Evolutionary conservation across 2,797 vertebrate genomes (phyloP), one percentile per base, ranked within the genome.

Genomic region (Gila robusta): DNA sequence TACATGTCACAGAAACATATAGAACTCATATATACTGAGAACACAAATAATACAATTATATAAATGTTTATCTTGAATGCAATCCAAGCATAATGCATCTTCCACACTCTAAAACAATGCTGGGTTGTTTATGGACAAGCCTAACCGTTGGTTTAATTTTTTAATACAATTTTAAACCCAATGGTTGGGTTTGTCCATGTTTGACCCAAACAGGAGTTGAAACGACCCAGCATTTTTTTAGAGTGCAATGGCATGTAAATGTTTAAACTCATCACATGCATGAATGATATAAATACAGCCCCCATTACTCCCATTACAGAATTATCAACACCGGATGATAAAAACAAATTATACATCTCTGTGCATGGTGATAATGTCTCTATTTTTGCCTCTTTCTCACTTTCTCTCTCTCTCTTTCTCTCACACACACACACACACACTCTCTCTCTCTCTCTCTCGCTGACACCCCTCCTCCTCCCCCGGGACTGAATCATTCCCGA

Each of bases 401-500:
- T 79, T 16, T 83, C 81, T 77, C 72, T 78, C 64, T 69, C 79
- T 78, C 37, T 59, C 54, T 23, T 66, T 76, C 41, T 41, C 41
- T 41, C 41, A 70, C 80, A 70, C 85, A 52, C 5, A 37, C 37
- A 5, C 37, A 7, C 37, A 1, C 37, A 5, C 37, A 5, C 70
- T 87, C 41, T 78, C 81, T 79, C 86, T 66, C 84, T 79, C 16
- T 83, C 80, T 81, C 79, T 78, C 49, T 69, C 79, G 28, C 66
- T 78, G n/a, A 74, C 66, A 37, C 72, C 62, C 85, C 37, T 47
- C 49, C 64, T n/a, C 74, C 76, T 37, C 80, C 79, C 35, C 14
- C 32, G 9, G 49, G 62, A 85, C 86, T 87, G 86, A 84, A 84
- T 87, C 82, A 85, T 77, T 74, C 56, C 86, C 86, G 70, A 83